Evolutionary conservation across 1,140 invertebrate species (phyloP), one percentile per base, ranked within the genome.

Genomic region (Leguminivora glycinivorella): DNA sequence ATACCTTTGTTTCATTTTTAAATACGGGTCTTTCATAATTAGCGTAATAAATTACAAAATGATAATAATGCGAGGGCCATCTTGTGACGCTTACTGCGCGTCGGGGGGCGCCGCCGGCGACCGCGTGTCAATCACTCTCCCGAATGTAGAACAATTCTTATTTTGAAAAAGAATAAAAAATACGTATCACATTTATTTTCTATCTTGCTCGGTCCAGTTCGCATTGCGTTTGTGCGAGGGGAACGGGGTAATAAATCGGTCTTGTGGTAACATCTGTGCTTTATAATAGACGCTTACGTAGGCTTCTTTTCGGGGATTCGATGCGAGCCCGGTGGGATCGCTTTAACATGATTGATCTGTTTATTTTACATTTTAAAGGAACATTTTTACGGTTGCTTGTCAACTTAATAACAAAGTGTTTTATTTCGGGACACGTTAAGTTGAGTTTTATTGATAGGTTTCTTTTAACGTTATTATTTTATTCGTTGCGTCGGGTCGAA

Each of bases 351-450:
- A 91, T 91, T 91, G 89, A 91, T 91, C 89, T 90, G 89, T 91
- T 91, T 91, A 91, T 91, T 91, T 91, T 89, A 90, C 88, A 91
- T 91, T 91, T 91, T 90, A 91, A 90, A 91, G 84, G 86, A 87
- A 84, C 87, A 91, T 91, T 91, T 91, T 91, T 91, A 91, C 89
- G 89, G 89, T 90, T 90, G 89, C 83, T 91, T 91, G 89, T 91
- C 89, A 91, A 91, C 89, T 90, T 89, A 89, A 90, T 91, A 90
- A 91, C 89, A 89, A 90, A 89, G 87, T 90, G 83, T 91, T 91
- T 90, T 90, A 91, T 91, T 88, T 89, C 75, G 85, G 77, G 82
- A 89, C 84, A 89, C 81, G 84, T 87, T 91, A 89, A 89, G 79
- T 89, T 90, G 83, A 80, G 80, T 89, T 91, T 91, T 91, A 91